Evolutionary conservation across 2,888 invertebrate species (phyloP).

Genomic region (Criorhina ranunculi): DNA sequence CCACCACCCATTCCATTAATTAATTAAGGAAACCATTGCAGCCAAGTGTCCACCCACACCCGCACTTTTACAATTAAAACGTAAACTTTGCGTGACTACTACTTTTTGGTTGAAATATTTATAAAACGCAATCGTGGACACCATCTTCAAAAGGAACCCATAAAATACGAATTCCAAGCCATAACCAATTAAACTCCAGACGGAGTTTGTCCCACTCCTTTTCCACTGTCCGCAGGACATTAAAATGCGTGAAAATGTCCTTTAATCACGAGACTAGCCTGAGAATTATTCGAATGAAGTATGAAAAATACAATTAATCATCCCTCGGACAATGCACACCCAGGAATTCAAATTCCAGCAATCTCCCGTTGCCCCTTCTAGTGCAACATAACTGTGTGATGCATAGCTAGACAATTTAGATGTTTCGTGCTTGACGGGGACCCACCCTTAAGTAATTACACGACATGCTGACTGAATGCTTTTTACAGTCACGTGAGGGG

Average conservation of each 20-base stretch:
- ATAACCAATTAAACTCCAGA: not conserved
- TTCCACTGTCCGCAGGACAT: not conserved
- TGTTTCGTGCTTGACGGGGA: too few relatives aligned
- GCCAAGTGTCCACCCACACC: not conserved
- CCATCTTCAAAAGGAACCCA: not conserved
- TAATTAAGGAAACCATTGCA: conserved; percentile 11
- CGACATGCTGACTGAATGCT: not conserved
- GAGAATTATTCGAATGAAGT: not conserved
- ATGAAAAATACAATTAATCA: not conserved
- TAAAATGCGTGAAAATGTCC: conserved; percentile 12
- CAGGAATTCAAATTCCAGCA: conserved; percentile 15
- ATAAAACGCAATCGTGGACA: conserved; percentile 7
- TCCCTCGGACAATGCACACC: conserved; percentile 12
- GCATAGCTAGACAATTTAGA: not conserved
- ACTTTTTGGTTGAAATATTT: conserved; percentile 10
- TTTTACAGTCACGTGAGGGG: conserved; percentile 26
- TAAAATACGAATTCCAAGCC: not conserved
- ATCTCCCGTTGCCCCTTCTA: not conserved
- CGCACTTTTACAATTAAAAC: conserved; percentile 18
- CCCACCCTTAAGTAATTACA: conserved; percentile 32
- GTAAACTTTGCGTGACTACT: conserved; percentile 30
- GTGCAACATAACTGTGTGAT: not conserved
- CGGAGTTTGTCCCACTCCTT: not conserved
- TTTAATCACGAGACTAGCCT: conserved; percentile 4
- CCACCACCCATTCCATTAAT: not conserved